phyloP scores from a whole-genome alignment of 2,888 invertebrate species.

The Cantharis flavilabris region DNA sequence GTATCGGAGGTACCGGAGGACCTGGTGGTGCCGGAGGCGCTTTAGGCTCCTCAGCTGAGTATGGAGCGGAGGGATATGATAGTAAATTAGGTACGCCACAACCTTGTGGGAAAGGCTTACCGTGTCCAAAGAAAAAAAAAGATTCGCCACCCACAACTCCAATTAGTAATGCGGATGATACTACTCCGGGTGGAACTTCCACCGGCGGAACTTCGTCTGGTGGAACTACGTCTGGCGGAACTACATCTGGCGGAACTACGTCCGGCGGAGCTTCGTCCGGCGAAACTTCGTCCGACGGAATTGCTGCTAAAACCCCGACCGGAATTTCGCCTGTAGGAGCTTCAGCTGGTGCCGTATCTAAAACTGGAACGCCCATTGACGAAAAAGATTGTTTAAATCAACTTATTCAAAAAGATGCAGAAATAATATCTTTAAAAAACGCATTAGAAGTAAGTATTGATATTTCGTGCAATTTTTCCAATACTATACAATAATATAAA shows the following conservation, averaged over 20 bases:
- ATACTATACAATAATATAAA: background rate
- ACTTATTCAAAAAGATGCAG: constrained; percentile 30
- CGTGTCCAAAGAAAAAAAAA: background rate
- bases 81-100: background rate
- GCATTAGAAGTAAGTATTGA: constrained; percentile 25
- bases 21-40: background rate
- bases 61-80: background rate
- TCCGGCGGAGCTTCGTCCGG: background rate
- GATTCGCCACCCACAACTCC: background rate
- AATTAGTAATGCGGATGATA: background rate
- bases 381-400: constrained; percentile 14
- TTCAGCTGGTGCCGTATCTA: background rate
- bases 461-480: background rate
- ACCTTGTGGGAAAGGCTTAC: background rate
- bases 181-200: background rate
- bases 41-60: background rate
- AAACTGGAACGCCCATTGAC: constrained; percentile 5
- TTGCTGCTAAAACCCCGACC: background rate
- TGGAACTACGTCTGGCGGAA: background rate
- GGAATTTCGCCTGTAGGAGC: background rate
- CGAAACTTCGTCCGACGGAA: background rate
- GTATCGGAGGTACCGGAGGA: background rate
- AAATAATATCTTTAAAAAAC: constrained; percentile 28
- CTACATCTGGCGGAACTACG: background rate
- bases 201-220: background rate